Conservation (phyloP, 2,888 invertebrate genomes). For the Odontomyia ornata region DNA sequence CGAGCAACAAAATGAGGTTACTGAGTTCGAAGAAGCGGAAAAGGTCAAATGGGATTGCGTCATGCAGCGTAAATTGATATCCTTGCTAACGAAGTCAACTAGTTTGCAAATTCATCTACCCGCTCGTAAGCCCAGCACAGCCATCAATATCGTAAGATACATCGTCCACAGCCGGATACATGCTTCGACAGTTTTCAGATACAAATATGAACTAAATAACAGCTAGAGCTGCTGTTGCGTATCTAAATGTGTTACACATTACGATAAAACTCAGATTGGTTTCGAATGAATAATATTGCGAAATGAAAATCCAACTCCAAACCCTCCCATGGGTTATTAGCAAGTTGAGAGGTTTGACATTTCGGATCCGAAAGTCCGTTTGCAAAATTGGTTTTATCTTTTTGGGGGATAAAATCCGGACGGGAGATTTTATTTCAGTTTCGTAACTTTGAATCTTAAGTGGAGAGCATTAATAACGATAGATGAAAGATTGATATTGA, state of each 20-base stretch:
- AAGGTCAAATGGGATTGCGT: constrained; percentile 8
- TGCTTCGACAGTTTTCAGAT: neutral
- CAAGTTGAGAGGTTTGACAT: no score
- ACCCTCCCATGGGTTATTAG: no score
- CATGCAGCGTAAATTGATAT: constrained; percentile 13
- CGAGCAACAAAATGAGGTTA: no score
- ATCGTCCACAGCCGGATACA: neutral
- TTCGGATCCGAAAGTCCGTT: no score
- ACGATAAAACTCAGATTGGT: constrained; percentile 1
- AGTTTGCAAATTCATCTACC: neutral
- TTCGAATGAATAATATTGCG: neutral
- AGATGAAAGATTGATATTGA: no score
- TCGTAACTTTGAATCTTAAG: no score
- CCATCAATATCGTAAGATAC: neutral
- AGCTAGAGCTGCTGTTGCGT: neutral
- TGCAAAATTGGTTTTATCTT: no score
- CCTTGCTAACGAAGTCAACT: constrained; percentile 5
- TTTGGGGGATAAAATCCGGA: no score
- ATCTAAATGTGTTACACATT: neutral
- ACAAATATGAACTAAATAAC: neutral
- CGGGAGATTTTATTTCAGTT: no score
- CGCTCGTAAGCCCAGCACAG: neutral
- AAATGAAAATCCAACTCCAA: no score
- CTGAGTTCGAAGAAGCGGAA: neutral
- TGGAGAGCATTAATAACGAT: no score